Base-by-base conservation (phyloP, 1,140 invertebrate genomes). In the Heliconius melpomene region DNA sequence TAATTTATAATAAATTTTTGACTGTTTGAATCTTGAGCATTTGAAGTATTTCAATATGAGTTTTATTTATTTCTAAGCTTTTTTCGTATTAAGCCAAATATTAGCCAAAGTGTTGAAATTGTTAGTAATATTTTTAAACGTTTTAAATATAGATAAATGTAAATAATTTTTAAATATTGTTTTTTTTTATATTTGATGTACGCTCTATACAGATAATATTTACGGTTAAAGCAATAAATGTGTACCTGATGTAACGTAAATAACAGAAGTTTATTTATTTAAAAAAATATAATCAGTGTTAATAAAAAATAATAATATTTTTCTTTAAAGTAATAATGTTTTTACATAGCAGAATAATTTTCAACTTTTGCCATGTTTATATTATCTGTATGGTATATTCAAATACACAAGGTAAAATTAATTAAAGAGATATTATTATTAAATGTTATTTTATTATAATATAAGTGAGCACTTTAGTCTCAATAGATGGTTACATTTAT, bases 71-170 rank as follows among this genome's bases (percentile, higher is more conserved):
- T 38, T 52, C 36, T 73, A 78, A 79, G 80, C 73, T 60, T 46
- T 80, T 83, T 80, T 83, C 71, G 84, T 79, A 79, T 83, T 87
- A 90, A 86, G 91, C 91, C 91, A 92, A 92, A 92, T 83, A 84
- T 87, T 90, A 90, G 91, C 90, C 91, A 92, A 92, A 92, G 89
- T 89, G 85, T 83, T 85, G 84, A 84, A 87, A 86, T 79, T 84
- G 87, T 85, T 81, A 79, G 74, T 83, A 81, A 72, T 74, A 74
- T 77, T 77, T 78, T 46, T 73, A 84, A 81, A 82, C 74, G 70
- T 79, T 60, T 60, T 75, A 46, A 79, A 82, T 77, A 73, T 60
- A 77, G 50, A 80, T 76, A 80, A 79, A 76, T 80, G 74, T 83
- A 84, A 72, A 80, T 76, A 74, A 77, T 57, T 40, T 46, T 70